Evolutionary conservation across 2,797 vertebrate species (phyloP).

Genomic region (Ciconia nigra): DNA sequence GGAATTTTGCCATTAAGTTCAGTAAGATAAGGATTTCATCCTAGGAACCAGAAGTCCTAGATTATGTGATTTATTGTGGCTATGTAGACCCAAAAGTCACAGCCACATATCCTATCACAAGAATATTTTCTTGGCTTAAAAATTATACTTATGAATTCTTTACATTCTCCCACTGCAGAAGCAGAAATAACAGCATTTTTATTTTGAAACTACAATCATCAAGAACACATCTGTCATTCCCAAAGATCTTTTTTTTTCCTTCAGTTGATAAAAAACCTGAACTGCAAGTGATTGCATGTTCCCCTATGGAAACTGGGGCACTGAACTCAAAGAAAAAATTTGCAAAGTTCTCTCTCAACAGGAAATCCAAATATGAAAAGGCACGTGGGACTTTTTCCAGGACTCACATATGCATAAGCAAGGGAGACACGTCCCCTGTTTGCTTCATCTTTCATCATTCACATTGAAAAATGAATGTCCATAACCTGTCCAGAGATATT

Average conservation of each 20-base stretch:
- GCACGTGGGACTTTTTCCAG: not conserved
- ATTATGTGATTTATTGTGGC: not conserved
- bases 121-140: not conserved
- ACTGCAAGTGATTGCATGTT: not conserved
- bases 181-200: not conserved
- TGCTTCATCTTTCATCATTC: not conserved
- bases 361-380: not conserved
- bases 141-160: not conserved
- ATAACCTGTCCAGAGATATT: not conserved
- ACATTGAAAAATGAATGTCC: not conserved
- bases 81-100: not conserved
- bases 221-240: not conserved
- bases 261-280: not conserved
- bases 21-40: not conserved
- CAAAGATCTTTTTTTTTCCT: not conserved
- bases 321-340: not conserved
- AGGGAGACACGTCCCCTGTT: not conserved
- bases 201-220: not conserved
- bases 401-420: not conserved
- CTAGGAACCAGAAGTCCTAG: not conserved
- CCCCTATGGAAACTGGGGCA: not conserved
- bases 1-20: not conserved
- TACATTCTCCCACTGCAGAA: not conserved
- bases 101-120: not conserved
- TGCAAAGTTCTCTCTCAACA: not conserved